Base-by-base conservation (phyloP, 1,140 invertebrate species). In the Tetragnatha versicolor region DNA sequence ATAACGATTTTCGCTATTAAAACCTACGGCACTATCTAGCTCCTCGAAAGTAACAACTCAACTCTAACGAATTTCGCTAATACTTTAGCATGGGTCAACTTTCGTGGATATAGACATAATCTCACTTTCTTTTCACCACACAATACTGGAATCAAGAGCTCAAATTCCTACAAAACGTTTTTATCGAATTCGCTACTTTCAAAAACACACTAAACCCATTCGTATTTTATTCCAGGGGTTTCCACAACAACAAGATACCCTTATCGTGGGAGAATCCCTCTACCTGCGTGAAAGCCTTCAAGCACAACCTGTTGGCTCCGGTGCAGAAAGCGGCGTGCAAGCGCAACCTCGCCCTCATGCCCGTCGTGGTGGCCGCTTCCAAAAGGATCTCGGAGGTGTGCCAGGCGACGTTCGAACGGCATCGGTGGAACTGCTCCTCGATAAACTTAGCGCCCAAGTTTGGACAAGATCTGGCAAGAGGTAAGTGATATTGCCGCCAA, bases 371-470 rank as follows among this genome's bases (percentile, higher is more conserved):
- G 17, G 88, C 89, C 49, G 93, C 93, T 1, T 92, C 93, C 3
- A 86, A 87, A 22, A 86, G 91, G 58, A 89, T 92, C 1, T 88
- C 90, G 20, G 85, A 89, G 60, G 90, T 91, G 17, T 95, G 94
- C 84, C 91, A 92, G 83, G 87, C 88, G 66, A 88, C 91, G 1
- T 93, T 94, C 83, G 85, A 87, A 9, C 88, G 92, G 81, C 88
- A 92, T 61, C 87, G 93, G 60, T 95, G 94, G 94, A 95, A 95
- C 85, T 95, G 94, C 85, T 93, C 92, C 55, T 92, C 92, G 51
- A 89, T 94, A 60, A 87, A 89, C 14, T 86, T 87, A 7, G 92
- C 92, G 0, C 93, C 93, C 0, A 88, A 88, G 81, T 90, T 91
- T 70, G 89, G 90, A 1, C 90, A 91, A 29, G 93, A 95, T 84